A percentile compares a stretch with the other conserved stretches of the same genome.
Evolutionary conservation across 2,113 vertebrate species (phyloP).

Genomic region (Corvus cornix): DNA sequence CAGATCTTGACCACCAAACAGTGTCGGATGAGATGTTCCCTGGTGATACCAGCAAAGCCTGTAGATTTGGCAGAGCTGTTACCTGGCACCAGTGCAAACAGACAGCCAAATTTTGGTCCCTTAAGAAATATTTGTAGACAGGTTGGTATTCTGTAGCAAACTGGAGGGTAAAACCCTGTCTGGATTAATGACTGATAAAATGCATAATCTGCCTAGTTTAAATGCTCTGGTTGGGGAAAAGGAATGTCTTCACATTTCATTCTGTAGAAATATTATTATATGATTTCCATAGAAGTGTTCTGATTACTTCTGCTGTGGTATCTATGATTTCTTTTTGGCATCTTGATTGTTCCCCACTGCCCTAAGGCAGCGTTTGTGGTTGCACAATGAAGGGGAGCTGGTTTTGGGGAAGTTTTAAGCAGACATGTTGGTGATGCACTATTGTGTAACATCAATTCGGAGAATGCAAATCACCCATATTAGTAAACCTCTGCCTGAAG

Average conservation of each 20-base stretch:
- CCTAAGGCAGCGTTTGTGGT: background rate
- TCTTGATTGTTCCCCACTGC: background rate
- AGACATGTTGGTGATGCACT: background rate
- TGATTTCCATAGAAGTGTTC: background rate
- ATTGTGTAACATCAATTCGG: background rate
- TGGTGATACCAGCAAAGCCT: background rate
- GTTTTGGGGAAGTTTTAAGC: background rate
- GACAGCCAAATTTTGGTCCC: background rate
- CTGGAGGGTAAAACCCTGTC: background rate
- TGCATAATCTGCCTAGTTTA: background rate
- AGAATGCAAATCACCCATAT: background rate
- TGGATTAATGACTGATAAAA: background rate
- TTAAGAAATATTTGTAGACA: background rate
- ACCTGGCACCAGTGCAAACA: background rate
- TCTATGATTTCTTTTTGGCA: background rate
- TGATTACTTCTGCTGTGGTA: background rate
- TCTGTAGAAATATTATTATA: background rate
- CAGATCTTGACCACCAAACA: background rate
- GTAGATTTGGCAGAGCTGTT: background rate
- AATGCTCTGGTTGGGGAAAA: background rate
- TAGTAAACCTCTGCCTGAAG: background rate
- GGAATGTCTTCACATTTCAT: background rate
- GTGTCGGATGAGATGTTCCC: background rate
- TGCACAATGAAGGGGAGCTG: background rate
- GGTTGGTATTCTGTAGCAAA: background rate